These are phyloP conservation scores for Lycaena phlaeas DNA, from an alignment of 2,888 invertebrate genomes.

Conservation along the genomic window DNA sequence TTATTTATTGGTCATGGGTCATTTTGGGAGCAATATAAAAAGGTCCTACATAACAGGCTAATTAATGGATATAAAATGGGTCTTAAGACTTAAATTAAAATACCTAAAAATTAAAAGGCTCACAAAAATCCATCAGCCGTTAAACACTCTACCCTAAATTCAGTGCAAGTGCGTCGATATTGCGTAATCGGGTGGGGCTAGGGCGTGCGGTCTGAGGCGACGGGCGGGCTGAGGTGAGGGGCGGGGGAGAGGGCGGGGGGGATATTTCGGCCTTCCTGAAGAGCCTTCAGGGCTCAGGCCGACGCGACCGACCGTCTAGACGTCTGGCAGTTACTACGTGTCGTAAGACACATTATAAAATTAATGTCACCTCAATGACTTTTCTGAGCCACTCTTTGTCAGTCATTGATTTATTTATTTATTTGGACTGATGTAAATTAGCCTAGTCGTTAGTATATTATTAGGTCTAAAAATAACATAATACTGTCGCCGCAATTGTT, in stretches of 20 bases:
- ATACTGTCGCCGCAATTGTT: no score
- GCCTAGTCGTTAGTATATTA: no score
- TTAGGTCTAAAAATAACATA: no score
- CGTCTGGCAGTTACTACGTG: slow-evolving; percentile 45
- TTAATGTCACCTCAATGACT: slow-evolving; percentile 24
- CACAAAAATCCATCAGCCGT: no score
- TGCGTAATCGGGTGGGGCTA: slow-evolving; percentile 23
- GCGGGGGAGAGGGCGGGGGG: slow-evolving; percentile 20
- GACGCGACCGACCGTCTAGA: slow-evolving; percentile 53
- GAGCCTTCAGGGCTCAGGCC: slow-evolving; percentile 46
- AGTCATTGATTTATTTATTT: slow-evolving; percentile 5
- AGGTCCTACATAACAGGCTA: no score
- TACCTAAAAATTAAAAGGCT: no score
- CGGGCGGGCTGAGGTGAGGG: slow-evolving; percentile 2
- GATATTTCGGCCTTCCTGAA: slow-evolving; percentile 45
- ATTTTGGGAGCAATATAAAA: no score
- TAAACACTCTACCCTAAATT: slow-evolving; percentile 19
- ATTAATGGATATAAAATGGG: no score
- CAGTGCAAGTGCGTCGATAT: slow-evolving; percentile 24
- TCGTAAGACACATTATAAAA: slow-evolving; percentile 26
- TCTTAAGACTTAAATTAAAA: no score
- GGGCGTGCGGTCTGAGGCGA: slow-evolving; percentile 17
- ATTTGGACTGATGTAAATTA: background rate
- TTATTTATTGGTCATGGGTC: no score
- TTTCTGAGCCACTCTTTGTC: slow-evolving; percentile 18